Evolutionary conservation across 1,140 invertebrate species (phyloP), one percentile per base, ranked within the genome.

Genomic region (Ceratina japonica): DNA sequence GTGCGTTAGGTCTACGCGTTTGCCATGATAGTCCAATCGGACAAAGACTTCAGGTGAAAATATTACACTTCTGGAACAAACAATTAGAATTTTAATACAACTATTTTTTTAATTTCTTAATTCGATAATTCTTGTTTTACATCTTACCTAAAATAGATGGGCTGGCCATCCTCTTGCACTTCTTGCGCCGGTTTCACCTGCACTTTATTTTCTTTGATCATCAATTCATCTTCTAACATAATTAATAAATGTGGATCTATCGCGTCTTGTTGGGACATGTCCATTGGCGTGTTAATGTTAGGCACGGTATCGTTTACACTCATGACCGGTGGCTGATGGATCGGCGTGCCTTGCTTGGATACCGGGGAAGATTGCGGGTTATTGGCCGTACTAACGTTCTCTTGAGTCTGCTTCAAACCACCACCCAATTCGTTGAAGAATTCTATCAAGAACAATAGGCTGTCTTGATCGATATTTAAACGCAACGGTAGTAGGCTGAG

Each of bases 391-490:
- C 66, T 85, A 68, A 71, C 79, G 22, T 54, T 87, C 27, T 86
- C 88, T 73, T 87, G 86, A 56, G 62, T 84, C 18, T 87, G 86
- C 63, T 88, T 89, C 0, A 84, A 63, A 49, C 71, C 84, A 15
- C 91, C 91, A n/a, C 93, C 93, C 8, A 97, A 90, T 87, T 97
- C 95, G 51, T 92, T 94, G 91, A 97, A 97, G 92, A 97, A 98
- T 58, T 95, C 94, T 78, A 96, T 95, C 52, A 99, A 92, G 91
- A 99, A 99, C n/a, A 97, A 92, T 10, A 99, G 90, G 15, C 98
- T 96, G 91, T 99, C 98, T 93, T 99, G 98, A 90, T 99, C 98
- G 64, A 99, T 96, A 91, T 99, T 98, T 18, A 99, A 94, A 80
- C 97, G 93, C 44, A 99, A 92, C 13, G 98, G 98, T 79, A 98